Base-by-base conservation (phyloP, 2,113 vertebrate species). In the Dunckerocampus dactyliophorus region DNA sequence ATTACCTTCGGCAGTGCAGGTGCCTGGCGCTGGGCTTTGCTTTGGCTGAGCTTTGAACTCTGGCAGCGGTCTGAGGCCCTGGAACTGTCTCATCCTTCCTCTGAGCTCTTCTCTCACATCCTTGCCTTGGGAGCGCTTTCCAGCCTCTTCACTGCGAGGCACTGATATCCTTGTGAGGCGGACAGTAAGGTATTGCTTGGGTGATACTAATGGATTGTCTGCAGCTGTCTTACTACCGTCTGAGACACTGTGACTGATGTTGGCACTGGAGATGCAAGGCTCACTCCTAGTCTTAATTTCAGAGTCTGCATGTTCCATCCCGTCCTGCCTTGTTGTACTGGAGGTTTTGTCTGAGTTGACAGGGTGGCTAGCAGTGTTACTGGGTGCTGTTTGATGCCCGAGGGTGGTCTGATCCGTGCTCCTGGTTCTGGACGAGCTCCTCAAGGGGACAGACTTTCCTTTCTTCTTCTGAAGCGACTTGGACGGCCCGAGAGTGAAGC, bases 141-240 rank as follows among this genome's bases (percentile, higher is more conserved):
- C 79, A 34, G 50, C 57, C 58, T 63, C 69, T 63, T 63, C 6
- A 49, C 67, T 54, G 21, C 62, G 76, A 39, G 75, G 70, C 53
- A 84, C 19, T 1, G 85, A 62, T 39, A 92, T 63, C 74, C 90
- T 83, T 4, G 86, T 88, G 24, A 93, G 76, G 56, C 75, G 85
- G 42, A 92, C 89, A 13, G 75, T 88, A 24, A 92, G 63, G 62
- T 91, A 91, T 80, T 86, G 88, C 58, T 85, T 91, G 68, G 90
- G 78, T 13, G 84, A 78, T 59, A 74, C 48, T 8, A 76, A 31
- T 10, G 79, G 79, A 59, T 79, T 74, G 66, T 77, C 82, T 21
- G 8, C 56, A 8, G 62, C 43, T 39, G 60, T 74, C 63, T 76
- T 69, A 1, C 22, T 52, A 39, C 47, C 53, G 11, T 56, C 48